A percentile compares a stretch with the other conserved stretches of the same genome.
phyloP scores from a whole-genome alignment of 1,140 invertebrate species.

The Uloborus diversus region DNA sequence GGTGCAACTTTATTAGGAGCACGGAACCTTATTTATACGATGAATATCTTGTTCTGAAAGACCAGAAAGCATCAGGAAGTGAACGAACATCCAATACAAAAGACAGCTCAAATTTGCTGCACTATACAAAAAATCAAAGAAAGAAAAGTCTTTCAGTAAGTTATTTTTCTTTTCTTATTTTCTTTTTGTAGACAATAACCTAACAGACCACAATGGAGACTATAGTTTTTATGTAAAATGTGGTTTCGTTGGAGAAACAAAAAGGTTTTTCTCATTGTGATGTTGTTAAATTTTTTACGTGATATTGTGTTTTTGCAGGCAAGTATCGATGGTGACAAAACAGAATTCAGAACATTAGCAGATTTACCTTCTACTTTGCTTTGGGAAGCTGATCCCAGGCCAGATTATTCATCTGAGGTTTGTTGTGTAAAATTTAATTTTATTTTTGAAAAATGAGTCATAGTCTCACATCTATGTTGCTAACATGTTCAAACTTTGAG shows the following conservation, averaged over 20 bases:
- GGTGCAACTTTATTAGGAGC: slow-evolving; percentile 85
- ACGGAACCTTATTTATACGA: slow-evolving; percentile 77
- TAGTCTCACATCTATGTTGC: too few relatives aligned
- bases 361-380: slow-evolving; percentile 71
- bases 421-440: slow-evolving; percentile 60
- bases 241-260: too few relatives aligned
- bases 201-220: too few relatives aligned
- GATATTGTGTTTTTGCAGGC: neutral
- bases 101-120: slow-evolving; percentile 13
- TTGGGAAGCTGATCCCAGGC: slow-evolving; percentile 83
- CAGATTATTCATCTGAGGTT: slow-evolving; percentile 80
- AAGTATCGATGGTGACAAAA: slow-evolving; percentile 15
- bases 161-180: too few relatives aligned
- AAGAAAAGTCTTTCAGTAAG: slow-evolving; percentile 17
- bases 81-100: neutral
- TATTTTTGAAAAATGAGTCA: too few relatives aligned
- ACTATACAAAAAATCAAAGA: slow-evolving; percentile 5
- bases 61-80: slow-evolving; percentile 27
- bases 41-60: slow-evolving; percentile 73
- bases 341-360: neutral
- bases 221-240: too few relatives aligned
- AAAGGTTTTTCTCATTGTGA: neutral
- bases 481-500: too few relatives aligned
- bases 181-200: too few relatives aligned
- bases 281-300: too few relatives aligned